Evolutionary conservation across 2,113 vertebrate species (phyloP), one percentile per base, ranked within the genome.

Genomic region (Peromyscus maniculatus): DNA sequence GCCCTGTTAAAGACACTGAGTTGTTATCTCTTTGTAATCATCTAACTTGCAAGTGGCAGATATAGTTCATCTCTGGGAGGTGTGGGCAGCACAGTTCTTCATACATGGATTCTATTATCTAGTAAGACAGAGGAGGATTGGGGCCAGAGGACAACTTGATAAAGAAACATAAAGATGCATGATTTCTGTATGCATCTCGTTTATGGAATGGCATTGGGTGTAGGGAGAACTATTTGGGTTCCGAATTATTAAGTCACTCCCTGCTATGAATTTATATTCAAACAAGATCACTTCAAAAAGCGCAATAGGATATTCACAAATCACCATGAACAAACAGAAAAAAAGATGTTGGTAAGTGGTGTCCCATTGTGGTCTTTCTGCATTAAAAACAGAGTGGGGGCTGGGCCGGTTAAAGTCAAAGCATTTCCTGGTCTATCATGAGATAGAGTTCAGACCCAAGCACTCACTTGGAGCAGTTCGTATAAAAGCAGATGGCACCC

Each of bases 231-330:
- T 90, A 11, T 71, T 89, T 84, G 72, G 21, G 5, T 80, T 77
- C 16, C 15, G 46, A 64, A 52, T 91, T 62, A 39, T 77, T 67
- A 74, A 87, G 17, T 92, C 77, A 66, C 31, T 88, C 22, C 93
- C 80, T 88, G n/a, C 22, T 52, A 84, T 93, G 91, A 95, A 77
- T 91, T 77, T 95, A 74, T 93, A 52, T 46, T 93, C 8, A 55
- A 71, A 89, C n/a, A 77, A 86, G 33, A 90, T 3, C 57, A 93
- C 69, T 95, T 78, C 36, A 74, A 97, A 96, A 64, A 43, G 72
- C 1, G 52, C 11, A 72, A 55, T 11, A 66, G 17, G 11, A 87
- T 80, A 26, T 87, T 95, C n/a, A 87, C 59, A 49, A 77, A 82
- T 82, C 33, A 82, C 46, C 5, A 36, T 9, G 12, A 92, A 84